Base-by-base conservation (phyloP, 2,113 vertebrate species). In the Gobius niger region DNA sequence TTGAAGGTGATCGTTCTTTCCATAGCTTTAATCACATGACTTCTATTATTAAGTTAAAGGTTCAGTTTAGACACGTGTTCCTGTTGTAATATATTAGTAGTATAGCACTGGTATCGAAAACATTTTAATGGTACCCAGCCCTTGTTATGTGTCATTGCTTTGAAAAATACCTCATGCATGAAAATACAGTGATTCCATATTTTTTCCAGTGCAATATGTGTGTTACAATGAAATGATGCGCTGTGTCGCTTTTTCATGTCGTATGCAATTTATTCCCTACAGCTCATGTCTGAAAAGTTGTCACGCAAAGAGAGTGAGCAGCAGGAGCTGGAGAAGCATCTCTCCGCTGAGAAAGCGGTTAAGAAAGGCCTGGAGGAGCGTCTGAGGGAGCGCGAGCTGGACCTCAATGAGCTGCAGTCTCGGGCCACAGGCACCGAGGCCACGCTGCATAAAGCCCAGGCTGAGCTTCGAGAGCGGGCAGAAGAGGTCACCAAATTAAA, bases 381-480 rank as follows among this genome's bases (percentile, higher is more conserved):
- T 79, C 90, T 98, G 74, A 95, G 95, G 67, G 95, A 97, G 85
- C 94, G 90, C 41, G 96, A 98, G 52, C 79, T 94, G 70, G 97
- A 98, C 78, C 91, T 93, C 50, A 95, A 97, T 40, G 96, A 98
- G 83, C 93, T 96, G 54, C 95, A 96, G 82, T 88, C 92, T 41
- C 92, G 93, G 60, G 82, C 93, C 7, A 88, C 93, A 51, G 92
- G 90, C 0, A 86, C 92, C 10, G 96, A 98, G 76, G 84, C 87
- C 5, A 94, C 94, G 0, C 64, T 97, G 71, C 93, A 94, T 81
- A 94, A 95, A 72, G 77, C 90, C 18, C 95, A 94, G 86, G 73
- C 79, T 6, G 96, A 97, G 67, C 82, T 95, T 5, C 66, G 81
- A 40, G 95, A 97, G 85, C 95, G 91, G 63, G 90, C 73, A 6